Conservation (phyloP, 2,797 vertebrate genomes). For the Dipus sagitta region DNA sequence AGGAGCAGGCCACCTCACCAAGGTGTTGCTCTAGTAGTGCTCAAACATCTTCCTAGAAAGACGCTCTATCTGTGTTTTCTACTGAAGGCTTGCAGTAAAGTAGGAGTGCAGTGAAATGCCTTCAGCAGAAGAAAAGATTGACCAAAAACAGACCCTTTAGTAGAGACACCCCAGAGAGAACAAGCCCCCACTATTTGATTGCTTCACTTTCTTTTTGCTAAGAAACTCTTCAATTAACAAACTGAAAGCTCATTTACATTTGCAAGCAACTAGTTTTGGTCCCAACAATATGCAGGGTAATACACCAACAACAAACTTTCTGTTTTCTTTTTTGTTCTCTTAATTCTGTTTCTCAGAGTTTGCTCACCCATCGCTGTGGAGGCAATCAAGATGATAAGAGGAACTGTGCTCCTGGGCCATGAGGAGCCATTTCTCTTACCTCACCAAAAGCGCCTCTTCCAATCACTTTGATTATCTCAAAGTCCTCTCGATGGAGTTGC, state of each 20-base stretch:
- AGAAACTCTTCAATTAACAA: neutral
- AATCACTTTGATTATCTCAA: slow-evolving; percentile 97
- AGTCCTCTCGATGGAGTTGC: slow-evolving; percentile 95
- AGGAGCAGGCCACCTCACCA: too few relatives aligned
- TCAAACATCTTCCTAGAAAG: fast-evolving
- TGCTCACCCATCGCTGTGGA: neutral
- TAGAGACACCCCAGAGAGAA: neutral
- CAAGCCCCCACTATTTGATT: fast-evolving
- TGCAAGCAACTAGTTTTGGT: neutral
- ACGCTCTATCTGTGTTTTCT: neutral
- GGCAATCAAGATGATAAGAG: fast-evolving
- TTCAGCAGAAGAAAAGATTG: too few relatives aligned
- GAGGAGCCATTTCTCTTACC: slow-evolving; percentile 87
- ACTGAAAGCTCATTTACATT: neutral
- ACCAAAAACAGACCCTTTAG: neutral
- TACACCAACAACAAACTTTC: neutral
- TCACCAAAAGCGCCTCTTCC: slow-evolving; percentile 97
- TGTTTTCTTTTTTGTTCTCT: neutral
- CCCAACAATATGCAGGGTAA: neutral
- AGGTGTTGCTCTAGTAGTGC: too few relatives aligned
- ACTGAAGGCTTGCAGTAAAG: neutral
- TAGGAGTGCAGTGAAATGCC: neutral
- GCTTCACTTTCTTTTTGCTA: too few relatives aligned
- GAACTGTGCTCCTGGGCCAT: too few relatives aligned
- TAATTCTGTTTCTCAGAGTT: neutral